Evolutionary conservation across 2,888 invertebrate genomes (phyloP).

Genomic region (Gandaritis pyraliata): DNA sequence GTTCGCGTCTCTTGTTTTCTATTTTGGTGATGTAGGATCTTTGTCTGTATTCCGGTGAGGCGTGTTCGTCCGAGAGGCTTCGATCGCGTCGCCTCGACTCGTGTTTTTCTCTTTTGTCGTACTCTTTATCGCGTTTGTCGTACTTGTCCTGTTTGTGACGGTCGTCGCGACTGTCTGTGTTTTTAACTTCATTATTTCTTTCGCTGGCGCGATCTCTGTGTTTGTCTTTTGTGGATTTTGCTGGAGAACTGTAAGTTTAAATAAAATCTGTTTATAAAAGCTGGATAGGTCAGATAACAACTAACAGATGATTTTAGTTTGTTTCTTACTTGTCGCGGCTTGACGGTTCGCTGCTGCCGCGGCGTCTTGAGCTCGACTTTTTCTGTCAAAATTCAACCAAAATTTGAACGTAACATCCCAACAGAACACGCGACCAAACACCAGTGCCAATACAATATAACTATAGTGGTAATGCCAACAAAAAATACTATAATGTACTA

Average conservation of each 20-base stretch:
- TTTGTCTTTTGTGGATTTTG: constrained; percentile 65
- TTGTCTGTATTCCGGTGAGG: constrained; percentile 62
- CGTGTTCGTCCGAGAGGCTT: constrained; percentile 54
- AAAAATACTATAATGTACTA: constrained; percentile 63
- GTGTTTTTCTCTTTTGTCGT: constrained; percentile 22
- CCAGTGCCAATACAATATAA: constrained; percentile 83
- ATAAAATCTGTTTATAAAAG: background rate
- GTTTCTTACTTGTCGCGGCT: constrained; percentile 68
- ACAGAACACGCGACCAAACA: constrained; percentile 60
- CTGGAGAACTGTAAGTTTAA: constrained; percentile 68
- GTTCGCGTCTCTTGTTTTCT: constrained; percentile 61
- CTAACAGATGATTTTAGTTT: background rate
- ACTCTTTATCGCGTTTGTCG: constrained; percentile 63
- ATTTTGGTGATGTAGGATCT: constrained; percentile 70
- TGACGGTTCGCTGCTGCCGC: constrained; percentile 69
- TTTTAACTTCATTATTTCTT: constrained; percentile 68
- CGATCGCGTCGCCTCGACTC: constrained; percentile 61
- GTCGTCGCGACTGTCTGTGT: constrained; percentile 76
- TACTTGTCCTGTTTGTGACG: constrained; percentile 62
- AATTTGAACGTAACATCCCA: constrained; percentile 51
- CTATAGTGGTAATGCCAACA: constrained; percentile 81
- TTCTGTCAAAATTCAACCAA: constrained; percentile 73
- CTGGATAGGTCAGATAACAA: background rate
- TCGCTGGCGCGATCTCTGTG: constrained; percentile 65
- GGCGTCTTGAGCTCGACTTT: constrained; percentile 74